These are phyloP conservation scores for Sternarchorhynchus goeldii DNA, from an alignment of 2,797 vertebrate genomes.

Conservation along the genomic window DNA sequence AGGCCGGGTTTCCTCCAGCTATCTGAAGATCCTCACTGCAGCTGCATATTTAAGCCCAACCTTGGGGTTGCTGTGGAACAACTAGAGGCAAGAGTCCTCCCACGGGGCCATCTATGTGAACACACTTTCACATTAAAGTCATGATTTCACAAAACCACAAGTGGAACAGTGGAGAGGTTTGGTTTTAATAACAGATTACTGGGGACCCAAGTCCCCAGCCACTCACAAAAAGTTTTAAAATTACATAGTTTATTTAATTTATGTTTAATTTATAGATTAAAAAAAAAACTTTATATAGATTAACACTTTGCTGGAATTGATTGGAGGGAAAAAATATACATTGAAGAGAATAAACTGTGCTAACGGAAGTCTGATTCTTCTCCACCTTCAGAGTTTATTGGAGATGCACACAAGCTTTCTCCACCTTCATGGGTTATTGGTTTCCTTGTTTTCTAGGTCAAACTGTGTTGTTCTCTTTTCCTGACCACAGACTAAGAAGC, in stretches of 20 bases:
- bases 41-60: constrained; percentile 36
- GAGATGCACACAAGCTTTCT: not conserved
- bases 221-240: not conserved
- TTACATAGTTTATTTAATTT: not conserved
- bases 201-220: not conserved
- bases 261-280: too few relatives aligned
- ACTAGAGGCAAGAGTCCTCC: not conserved
- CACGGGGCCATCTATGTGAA: not conserved
- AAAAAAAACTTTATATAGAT: too few relatives aligned
- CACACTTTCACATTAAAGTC: not conserved
- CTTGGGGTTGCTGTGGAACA: not conserved
- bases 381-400: not conserved
- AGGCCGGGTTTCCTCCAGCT: not conserved
- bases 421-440: not conserved
- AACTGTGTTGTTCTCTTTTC: constrained; percentile 30
- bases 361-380: too few relatives aligned
- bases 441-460: constrained; percentile 56
- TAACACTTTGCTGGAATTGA: too few relatives aligned
- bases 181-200: not conserved
- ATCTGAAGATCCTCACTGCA: constrained; percentile 18
- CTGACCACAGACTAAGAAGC: constrained; percentile 30
- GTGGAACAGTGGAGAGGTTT: constrained; percentile 16
- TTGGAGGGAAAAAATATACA: too few relatives aligned
- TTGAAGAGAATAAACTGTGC: too few relatives aligned
- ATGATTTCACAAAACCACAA: not conserved